Conservation (phyloP, 1,140 invertebrate species). For the Drosophila lowei region DNA sequence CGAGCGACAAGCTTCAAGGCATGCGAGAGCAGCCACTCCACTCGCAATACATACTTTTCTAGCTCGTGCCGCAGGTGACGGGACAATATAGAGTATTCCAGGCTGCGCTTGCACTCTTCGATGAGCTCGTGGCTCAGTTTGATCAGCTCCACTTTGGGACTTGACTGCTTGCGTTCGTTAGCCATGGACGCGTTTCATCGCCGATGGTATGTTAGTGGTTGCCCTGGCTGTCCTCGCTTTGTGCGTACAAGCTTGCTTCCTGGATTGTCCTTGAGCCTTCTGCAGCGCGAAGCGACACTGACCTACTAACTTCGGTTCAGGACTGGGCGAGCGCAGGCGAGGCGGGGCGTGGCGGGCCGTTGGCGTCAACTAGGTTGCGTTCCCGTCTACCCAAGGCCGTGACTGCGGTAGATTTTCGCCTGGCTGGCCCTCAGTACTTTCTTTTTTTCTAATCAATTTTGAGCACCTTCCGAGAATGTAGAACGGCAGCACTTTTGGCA, state of each 20-base stretch:
- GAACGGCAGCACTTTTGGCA: slow-evolving; percentile 15
- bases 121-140: slow-evolving; percentile 75
- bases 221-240: slow-evolving; percentile 4
- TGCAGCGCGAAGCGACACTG: slow-evolving; percentile 45
- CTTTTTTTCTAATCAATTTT: slow-evolving; percentile 68
- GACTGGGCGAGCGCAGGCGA: neutral
- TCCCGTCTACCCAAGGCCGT: slow-evolving; percentile 56
- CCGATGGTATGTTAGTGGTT: slow-evolving; percentile 33
- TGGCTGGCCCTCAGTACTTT: slow-evolving; percentile 48
- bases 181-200: slow-evolving; percentile 69
- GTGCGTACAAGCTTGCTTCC: slow-evolving; percentile 18
- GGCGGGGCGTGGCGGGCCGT: neutral
- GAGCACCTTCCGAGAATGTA: slow-evolving; percentile 37
- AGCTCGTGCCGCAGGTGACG: slow-evolving; percentile 72
- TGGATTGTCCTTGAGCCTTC: slow-evolving; percentile 52
- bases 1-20: too few relatives aligned
- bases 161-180: slow-evolving; percentile 65
- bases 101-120: slow-evolving; percentile 73
- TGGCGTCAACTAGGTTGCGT: slow-evolving; percentile 54
- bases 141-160: slow-evolving; percentile 67
- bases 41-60: slow-evolving; percentile 69
- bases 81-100: slow-evolving; percentile 68
- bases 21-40: slow-evolving; percentile 7
- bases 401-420: too few relatives aligned
- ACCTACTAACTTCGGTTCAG: slow-evolving; percentile 38